phyloP scores from a whole-genome alignment of 2,797 vertebrate species.

The Oreochromis grahami region DNA sequence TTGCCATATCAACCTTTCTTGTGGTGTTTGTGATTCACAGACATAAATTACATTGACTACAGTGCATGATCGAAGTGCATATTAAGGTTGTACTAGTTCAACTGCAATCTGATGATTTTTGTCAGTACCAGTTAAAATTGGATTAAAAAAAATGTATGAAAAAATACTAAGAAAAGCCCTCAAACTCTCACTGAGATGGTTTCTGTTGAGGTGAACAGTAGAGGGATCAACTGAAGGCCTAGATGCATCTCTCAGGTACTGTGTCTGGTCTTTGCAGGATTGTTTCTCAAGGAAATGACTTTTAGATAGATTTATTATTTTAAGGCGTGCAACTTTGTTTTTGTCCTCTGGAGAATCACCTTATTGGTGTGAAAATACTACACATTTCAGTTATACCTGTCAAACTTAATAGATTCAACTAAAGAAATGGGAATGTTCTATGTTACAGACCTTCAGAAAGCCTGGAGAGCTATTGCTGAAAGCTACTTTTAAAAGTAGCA shows the following conservation, averaged over 20 bases:
- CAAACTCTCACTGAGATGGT: not conserved
- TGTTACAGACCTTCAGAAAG: not conserved
- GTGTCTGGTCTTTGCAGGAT: not conserved
- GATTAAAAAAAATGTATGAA: not conserved
- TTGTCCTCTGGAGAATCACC: not conserved
- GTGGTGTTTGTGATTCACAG: not conserved
- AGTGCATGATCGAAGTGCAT: not conserved
- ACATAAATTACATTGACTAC: not conserved
- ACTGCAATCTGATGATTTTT: not conserved
- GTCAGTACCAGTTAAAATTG: rapidly evolving
- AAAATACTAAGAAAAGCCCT: not conserved
- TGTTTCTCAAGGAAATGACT: not conserved
- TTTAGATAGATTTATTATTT: not conserved
- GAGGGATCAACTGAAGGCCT: not conserved
- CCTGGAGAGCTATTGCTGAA: rapidly evolving
- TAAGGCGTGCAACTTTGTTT: not conserved
- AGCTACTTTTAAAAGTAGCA: not conserved
- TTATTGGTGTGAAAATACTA: not conserved
- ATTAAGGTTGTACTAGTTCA: not conserved
- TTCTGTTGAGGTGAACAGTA: not conserved
- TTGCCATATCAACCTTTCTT: not conserved
- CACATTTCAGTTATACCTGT: not conserved
- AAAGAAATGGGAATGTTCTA: not conserved
- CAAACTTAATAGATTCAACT: not conserved
- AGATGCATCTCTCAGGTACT: not conserved